These are phyloP conservation scores for Popillia japonica DNA, from an alignment of 1,140 invertebrate genomes.

Conservation along the genomic window DNA sequence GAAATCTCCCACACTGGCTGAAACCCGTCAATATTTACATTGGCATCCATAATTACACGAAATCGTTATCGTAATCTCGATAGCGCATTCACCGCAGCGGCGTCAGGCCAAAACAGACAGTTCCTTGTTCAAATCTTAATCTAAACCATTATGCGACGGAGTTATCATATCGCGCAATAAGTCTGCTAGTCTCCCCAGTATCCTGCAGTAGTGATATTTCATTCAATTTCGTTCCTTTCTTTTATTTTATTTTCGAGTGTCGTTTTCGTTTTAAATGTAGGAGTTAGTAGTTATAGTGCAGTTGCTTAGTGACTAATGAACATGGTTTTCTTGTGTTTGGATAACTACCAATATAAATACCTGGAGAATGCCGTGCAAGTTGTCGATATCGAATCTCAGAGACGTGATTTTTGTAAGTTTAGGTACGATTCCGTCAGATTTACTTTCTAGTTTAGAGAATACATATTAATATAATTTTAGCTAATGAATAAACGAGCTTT, in stretches of 20 bases:
- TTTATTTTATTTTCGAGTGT: too few relatives aligned
- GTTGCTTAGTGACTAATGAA: neutral
- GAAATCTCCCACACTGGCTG: too few relatives aligned
- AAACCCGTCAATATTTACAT: too few relatives aligned
- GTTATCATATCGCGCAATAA: neutral
- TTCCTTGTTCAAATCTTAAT: too few relatives aligned
- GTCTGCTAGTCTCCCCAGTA: neutral
- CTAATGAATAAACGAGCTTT: neutral
- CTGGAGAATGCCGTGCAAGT: neutral
- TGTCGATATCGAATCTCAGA: conserved; percentile 4
- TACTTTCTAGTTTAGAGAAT: neutral
- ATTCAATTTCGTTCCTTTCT: neutral
- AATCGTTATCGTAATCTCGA: too few relatives aligned
- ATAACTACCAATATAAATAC: neutral
- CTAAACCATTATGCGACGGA: too few relatives aligned
- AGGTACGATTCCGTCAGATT: neutral
- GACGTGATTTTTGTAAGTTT: conserved; percentile 10
- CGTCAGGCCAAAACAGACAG: too few relatives aligned
- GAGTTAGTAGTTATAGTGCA: too few relatives aligned
- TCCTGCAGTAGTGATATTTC: neutral
- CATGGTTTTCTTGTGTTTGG: neutral
- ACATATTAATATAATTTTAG: neutral
- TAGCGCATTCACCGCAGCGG: too few relatives aligned
- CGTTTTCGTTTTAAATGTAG: too few relatives aligned
- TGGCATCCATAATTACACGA: too few relatives aligned